Evolutionary conservation across 2,113 vertebrate species (phyloP).

Genomic region (Paedocypris sp.): DNA sequence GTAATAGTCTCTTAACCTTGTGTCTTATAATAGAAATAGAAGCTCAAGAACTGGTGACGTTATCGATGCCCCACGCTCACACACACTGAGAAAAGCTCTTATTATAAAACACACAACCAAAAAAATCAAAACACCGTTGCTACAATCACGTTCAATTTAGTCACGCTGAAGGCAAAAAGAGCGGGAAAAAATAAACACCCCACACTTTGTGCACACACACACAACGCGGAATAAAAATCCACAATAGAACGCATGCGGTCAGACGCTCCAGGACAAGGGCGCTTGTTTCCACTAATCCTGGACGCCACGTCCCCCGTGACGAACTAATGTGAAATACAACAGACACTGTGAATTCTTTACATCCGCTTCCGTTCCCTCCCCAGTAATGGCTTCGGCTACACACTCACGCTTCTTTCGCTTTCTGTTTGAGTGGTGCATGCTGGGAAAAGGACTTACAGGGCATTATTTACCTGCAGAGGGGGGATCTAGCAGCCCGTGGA

Average conservation of each 20-base stretch:
- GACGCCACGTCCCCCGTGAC: too few relatives aligned
- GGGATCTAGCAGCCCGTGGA: slow-evolving; percentile 33
- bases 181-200: too few relatives aligned
- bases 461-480: slow-evolving; percentile 34
- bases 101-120: slow-evolving; percentile 1
- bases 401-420: slow-evolving; percentile 15
- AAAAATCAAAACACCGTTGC: neutral
- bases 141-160: too few relatives aligned
- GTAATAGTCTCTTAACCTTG: slow-evolving; percentile 32
- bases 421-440: slow-evolving; percentile 37
- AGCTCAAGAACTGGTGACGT: slow-evolving; percentile 42
- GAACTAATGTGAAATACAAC: too few relatives aligned
- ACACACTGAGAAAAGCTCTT: slow-evolving; percentile 5
- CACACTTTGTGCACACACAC: too few relatives aligned
- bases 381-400: slow-evolving; percentile 31
- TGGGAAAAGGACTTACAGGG: slow-evolving; percentile 34
- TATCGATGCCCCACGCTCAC: slow-evolving; percentile 54
- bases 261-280: too few relatives aligned
- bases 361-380: neutral
- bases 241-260: too few relatives aligned
- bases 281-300: too few relatives aligned
- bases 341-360: slow-evolving; percentile 31
- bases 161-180: too few relatives aligned
- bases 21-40: slow-evolving; percentile 25
- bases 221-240: too few relatives aligned